These are phyloP conservation scores for Fistularia commersonii DNA, from an alignment of 2,797 vertebrate genomes.

Conservation along the genomic window DNA sequence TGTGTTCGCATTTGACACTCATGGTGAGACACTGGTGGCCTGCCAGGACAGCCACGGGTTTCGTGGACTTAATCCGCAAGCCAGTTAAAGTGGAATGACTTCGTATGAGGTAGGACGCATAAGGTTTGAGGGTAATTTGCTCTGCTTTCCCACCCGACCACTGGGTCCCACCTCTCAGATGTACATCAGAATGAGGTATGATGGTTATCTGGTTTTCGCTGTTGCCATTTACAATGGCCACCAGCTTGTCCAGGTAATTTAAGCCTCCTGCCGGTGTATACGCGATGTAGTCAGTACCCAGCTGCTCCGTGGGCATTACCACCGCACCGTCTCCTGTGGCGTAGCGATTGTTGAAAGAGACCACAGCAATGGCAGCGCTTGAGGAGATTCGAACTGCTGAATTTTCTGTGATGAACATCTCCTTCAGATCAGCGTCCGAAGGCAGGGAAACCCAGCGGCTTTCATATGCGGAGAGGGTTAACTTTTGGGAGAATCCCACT, in stretches of 20 bases:
- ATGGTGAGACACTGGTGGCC: slow-evolving; percentile 22
- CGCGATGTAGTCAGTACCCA: slow-evolving; percentile 24
- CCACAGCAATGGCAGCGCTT: slow-evolving; percentile 18
- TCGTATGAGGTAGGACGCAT: slow-evolving; percentile 14
- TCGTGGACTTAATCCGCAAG: slow-evolving; percentile 4
- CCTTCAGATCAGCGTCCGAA: neutral
- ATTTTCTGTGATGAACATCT: neutral
- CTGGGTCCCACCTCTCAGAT: accelerated
- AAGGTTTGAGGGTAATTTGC: slow-evolving; percentile 10
- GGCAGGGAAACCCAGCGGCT: slow-evolving; percentile 7
- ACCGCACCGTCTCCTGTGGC: slow-evolving; percentile 13
- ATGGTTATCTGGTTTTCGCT: slow-evolving; percentile 16
- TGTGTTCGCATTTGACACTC: neutral
- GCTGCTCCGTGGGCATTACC: slow-evolving; percentile 8
- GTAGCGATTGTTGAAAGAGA: slow-evolving; percentile 3
- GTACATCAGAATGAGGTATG: neutral
- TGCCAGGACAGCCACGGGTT: slow-evolving; percentile 21
- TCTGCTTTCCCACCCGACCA: neutral
- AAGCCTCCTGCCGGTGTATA: neutral
- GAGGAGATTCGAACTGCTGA: slow-evolving; percentile 32
- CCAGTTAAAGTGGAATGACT: neutral
- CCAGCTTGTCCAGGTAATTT: accelerated
- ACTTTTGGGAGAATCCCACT: neutral
- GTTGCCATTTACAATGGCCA: slow-evolving; percentile 24
- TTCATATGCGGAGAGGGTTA: slow-evolving; percentile 10